Base-by-base conservation (phyloP, 2,888 invertebrate genomes). In the Stegophylla sp. region DNA sequence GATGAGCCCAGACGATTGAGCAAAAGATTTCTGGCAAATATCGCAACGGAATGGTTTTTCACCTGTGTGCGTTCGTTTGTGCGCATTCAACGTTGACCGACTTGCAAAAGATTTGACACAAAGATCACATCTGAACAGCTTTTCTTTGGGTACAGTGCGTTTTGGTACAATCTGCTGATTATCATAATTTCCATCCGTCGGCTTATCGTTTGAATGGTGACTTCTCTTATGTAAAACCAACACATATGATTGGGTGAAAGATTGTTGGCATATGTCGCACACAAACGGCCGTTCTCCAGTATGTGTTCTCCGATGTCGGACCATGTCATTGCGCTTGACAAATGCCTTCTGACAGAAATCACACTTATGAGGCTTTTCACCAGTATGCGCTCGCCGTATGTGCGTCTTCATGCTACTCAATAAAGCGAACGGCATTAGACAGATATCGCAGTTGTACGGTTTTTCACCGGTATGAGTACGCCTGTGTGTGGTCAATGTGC, bases 401-500 rank as follows among this genome's bases (percentile, higher is more conserved):
- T 76, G 76, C n/a, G 66, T 76, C 17, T 66, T 76, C 76, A 76
- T 76, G 53, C 76, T 76, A n/a, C 76, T 76, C 43, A 76, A 7
- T n/a, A 76, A 43, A 13, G 76, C 64, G 13, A 76, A 76, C 1
- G 76, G n/a, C 66, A 26, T 64, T 10, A 4, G 43, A 83, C 88
- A 88, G 0, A 76, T 41, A 81, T 86, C 86, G 82, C 88, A 88
- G 4, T 86, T 86, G 83, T 88, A 88, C 0, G 88, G 88, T 74
- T 87, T 84, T 77, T 88, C 87, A 0, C 88, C 88, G 0, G 88
- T 88, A 83, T 88, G 88, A 2, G 87, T 87, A 1, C 88, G 85
- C 82, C 86, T 86, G 83, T 90, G 90, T 69, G 89, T 88, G 3
- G 88, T 88, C 17, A 89, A 85, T 0, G 88, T 88, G 2, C 88